These are phyloP conservation scores for Leptatherina wallacei DNA, from an alignment of 2,797 vertebrate species.

Conservation along the genomic window DNA sequence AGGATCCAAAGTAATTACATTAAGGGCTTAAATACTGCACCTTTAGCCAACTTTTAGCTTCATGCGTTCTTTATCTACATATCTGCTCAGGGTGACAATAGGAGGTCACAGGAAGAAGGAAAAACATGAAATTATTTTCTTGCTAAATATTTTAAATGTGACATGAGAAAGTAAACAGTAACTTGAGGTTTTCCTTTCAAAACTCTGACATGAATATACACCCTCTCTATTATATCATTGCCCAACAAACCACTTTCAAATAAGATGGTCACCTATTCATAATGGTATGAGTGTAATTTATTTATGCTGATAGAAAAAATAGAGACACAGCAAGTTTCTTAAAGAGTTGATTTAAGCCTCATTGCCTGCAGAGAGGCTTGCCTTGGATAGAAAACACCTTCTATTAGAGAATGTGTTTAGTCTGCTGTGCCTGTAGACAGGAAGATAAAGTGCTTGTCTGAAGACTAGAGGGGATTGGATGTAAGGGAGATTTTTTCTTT, in stretches of 20 bases:
- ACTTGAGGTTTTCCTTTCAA: conserved; percentile 15
- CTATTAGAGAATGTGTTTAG: conserved; percentile 69
- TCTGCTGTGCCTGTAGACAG: conserved; percentile 64
- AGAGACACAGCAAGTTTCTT: conserved; percentile 38
- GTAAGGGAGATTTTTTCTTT: conserved; percentile 60
- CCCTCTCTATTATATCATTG: conserved; percentile 16
- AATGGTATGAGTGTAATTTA: conserved; percentile 17
- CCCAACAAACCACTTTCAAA: conserved; percentile 16
- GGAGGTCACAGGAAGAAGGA: background rate
- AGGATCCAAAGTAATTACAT: background rate
- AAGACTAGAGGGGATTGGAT: conserved; percentile 51
- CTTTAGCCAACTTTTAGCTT: background rate
- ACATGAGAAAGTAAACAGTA: conserved; percentile 18
- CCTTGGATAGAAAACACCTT: conserved; percentile 41
- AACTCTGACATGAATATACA: conserved; percentile 17
- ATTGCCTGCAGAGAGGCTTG: conserved; percentile 51
- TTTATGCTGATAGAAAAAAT: conserved; percentile 52
- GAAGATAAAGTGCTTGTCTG: conserved; percentile 69
- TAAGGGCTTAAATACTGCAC: conserved; percentile 3
- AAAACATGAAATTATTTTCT: conserved; percentile 13
- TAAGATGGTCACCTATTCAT: conserved; percentile 7
- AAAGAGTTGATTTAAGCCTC: conserved; percentile 49
- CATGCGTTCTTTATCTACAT: background rate
- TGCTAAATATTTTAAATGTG: conserved; percentile 11
- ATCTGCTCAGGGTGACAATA: conserved; percentile 2